Base-by-base conservation (phyloP, 2,888 invertebrate species). In the Euclidia mi region DNA sequence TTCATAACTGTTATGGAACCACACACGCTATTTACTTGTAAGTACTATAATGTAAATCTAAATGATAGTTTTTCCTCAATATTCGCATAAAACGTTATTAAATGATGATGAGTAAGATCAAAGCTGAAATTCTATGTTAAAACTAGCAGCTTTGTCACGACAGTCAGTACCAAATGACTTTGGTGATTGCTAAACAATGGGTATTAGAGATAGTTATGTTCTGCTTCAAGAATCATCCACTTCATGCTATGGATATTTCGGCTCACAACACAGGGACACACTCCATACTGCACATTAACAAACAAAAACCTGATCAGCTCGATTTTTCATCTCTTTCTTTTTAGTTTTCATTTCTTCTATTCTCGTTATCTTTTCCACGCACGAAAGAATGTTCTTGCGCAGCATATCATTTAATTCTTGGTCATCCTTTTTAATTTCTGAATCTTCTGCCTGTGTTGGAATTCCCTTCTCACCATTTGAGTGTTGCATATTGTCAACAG, bases 281-380 rank as follows among this genome's bases (percentile, higher is more conserved):
- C 86, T 82, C 79, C 76, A 73, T 79, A 84, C 78, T 87, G 87
- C 85, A 87, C 83, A 84, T 82, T 81, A 85, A 91, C 81, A 88
- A 83, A 86, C 81, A 85, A 81, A 83, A 86, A 91, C 92, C 91
- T 92, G 88, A 61, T 87, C 87, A 57, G 85, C 84, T 67, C 64
- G 69, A 64, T 75, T 74, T 73, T 78, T 84, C 51, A 70, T 60
- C 65, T 87, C 87, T 79, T 82, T 87, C 34, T 80, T 84, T 78
- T 84, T 87, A 56, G 74, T 88, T 85, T 91, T 94, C 82, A 92
- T 82, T 71, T 91, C 92, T 75, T 93, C 92, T 53, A 94, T 93
- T 29, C 87, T 71, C 37, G 94, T 89, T 48, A 91, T 92, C 81
- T 94, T 94, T 68, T 94, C 92, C 47, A 90, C 89, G 65, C 94